Percentiles rank a stretch among this genome's conserved stretches.
Evolutionary conservation across 2,797 vertebrate species (phyloP).

Genomic region (Rhincodon typus): DNA sequence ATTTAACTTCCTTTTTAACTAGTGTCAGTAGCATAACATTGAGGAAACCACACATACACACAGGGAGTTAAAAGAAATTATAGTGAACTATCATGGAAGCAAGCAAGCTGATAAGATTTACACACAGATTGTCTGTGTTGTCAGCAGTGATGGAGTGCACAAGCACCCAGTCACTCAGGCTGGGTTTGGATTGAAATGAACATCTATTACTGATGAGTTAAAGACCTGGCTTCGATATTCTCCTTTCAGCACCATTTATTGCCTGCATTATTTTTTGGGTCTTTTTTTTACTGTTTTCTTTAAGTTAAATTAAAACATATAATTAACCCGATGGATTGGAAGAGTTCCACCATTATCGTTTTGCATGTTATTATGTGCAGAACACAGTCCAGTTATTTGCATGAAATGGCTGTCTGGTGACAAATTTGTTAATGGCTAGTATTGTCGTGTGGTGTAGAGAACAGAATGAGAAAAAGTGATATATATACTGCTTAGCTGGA

Average conservation of each 20-base stretch:
- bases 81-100: slow-evolving; percentile 22
- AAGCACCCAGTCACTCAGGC: slow-evolving; percentile 30
- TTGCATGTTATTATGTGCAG: not conserved
- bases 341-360: not conserved
- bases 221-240: not conserved
- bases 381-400: not conserved
- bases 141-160: slow-evolving; percentile 16
- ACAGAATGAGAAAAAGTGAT: slow-evolving; percentile 13
- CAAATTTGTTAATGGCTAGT: slow-evolving; percentile 23
- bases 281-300: not conserved
- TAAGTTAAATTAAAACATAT: not conserved
- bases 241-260: not conserved
- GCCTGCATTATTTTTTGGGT: slow-evolving; percentile 16
- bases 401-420: not conserved
- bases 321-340: not conserved
- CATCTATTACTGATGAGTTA: slow-evolving; percentile 36
- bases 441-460: not conserved
- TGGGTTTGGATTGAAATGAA: slow-evolving; percentile 30
- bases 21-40: not conserved
- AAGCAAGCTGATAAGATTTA: slow-evolving; percentile 37
- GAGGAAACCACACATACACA: slow-evolving; percentile 2
- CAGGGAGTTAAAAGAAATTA: not conserved
- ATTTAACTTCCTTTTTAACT: not conserved
- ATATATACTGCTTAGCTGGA: not conserved
- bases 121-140: slow-evolving; percentile 36